Conservation (phyloP, 2,888 invertebrate species). For the Troilus luridus region DNA sequence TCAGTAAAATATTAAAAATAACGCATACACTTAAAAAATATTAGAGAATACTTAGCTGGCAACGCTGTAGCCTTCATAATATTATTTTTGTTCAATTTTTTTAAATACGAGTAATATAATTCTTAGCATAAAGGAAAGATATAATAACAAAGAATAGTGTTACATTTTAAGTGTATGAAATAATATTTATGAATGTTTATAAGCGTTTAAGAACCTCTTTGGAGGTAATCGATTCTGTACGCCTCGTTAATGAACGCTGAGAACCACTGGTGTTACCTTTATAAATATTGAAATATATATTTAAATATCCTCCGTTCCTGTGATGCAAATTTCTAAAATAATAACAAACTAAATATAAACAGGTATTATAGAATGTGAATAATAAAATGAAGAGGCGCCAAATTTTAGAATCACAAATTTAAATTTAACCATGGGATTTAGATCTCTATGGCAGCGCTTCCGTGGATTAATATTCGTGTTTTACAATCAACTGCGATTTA, state of each 20-base stretch:
- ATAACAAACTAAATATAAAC: conserved; percentile 10
- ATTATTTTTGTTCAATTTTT: no score
- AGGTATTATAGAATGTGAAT: not conserved
- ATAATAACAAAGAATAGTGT: no score
- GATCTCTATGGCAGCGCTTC: not conserved
- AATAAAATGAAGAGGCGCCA: not conserved
- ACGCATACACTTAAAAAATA: no score
- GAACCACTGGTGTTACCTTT: not conserved
- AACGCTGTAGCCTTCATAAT: no score
- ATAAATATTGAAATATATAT: not conserved
- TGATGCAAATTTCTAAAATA: not conserved
- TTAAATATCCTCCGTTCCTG: not conserved
- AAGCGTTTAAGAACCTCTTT: no score
- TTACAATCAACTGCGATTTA: not conserved
- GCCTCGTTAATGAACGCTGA: not conserved
- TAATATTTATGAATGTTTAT: no score
- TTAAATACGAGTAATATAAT: no score
- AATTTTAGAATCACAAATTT: not conserved
- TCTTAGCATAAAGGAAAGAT: no score
- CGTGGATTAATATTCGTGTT: not conserved
- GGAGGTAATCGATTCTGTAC: not conserved
- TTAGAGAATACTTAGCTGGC: no score
- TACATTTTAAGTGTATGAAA: no score
- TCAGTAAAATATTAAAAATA: no score
- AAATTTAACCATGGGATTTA: not conserved